phyloP scores from a whole-genome alignment of 2,888 invertebrate genomes.

The Chymomyza procnemis region DNA sequence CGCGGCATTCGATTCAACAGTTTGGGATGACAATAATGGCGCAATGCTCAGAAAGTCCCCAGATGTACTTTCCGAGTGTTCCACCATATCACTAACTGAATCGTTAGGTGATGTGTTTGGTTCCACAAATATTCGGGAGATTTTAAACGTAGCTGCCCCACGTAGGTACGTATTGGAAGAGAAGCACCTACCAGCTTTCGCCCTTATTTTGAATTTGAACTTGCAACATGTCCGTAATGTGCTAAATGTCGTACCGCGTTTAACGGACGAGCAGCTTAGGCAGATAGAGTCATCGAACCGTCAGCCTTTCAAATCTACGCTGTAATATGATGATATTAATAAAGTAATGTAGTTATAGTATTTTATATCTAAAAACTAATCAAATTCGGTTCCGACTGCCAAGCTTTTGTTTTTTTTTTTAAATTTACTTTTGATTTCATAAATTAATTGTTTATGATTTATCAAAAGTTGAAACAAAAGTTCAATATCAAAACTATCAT shows the following conservation, averaged over 20 bases:
- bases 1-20: constrained; percentile 18
- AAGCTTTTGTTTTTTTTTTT: too few relatives aligned
- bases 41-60: neutral
- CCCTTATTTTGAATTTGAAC: constrained; percentile 56
- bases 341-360: too few relatives aligned
- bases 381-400: too few relatives aligned
- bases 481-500: too few relatives aligned
- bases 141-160: constrained; percentile 52
- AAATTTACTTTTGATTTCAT: too few relatives aligned
- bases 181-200: constrained; percentile 61
- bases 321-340: too few relatives aligned
- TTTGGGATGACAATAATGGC: constrained; percentile 3
- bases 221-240: constrained; percentile 46
- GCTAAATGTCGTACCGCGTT: constrained; percentile 36
- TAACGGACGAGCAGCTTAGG: neutral
- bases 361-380: too few relatives aligned
- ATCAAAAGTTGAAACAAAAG: too few relatives aligned
- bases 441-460: too few relatives aligned
- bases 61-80: constrained; percentile 2
- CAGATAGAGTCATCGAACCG: too few relatives aligned
- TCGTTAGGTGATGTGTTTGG: constrained; percentile 68
- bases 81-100: constrained; percentile 64
- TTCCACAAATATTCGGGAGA: constrained; percentile 50
- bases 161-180: constrained; percentile 53
- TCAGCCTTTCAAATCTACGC: too few relatives aligned